These are phyloP conservation scores for Carpatolechia fugitivella DNA, from an alignment of 2,888 invertebrate species.

Conservation along the genomic window DNA sequence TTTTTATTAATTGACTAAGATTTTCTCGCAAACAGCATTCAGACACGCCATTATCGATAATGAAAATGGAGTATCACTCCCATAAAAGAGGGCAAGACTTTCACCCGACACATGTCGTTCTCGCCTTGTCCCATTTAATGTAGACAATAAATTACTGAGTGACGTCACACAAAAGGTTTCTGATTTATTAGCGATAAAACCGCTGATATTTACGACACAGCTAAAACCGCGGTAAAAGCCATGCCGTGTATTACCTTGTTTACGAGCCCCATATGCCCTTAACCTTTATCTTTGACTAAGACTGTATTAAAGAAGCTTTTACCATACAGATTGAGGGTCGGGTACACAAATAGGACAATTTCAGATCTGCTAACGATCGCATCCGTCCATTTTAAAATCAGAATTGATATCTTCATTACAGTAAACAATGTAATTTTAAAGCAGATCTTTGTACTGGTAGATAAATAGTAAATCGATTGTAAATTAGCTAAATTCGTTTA, in stretches of 20 bases:
- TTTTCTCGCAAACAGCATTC: too few relatives aligned
- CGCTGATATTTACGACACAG: slow-evolving; percentile 21
- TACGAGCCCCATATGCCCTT: slow-evolving; percentile 5
- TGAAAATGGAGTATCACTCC: neutral
- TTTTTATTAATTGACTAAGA: too few relatives aligned
- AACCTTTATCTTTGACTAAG: neutral
- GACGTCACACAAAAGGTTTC: slow-evolving; percentile 14
- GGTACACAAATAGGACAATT: too few relatives aligned
- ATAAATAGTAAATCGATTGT: too few relatives aligned
- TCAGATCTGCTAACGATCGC: too few relatives aligned
- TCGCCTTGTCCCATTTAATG: slow-evolving; percentile 2
- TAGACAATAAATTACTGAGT: slow-evolving; percentile 13
- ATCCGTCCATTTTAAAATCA: too few relatives aligned
- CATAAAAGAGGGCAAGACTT: neutral
- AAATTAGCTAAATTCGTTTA: too few relatives aligned
- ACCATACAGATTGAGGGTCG: too few relatives aligned
- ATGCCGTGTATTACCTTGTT: slow-evolving; percentile 16
- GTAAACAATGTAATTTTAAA: too few relatives aligned
- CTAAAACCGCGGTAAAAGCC: slow-evolving; percentile 19
- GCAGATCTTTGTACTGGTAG: too few relatives aligned
- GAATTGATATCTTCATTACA: too few relatives aligned
- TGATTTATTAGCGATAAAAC: slow-evolving; percentile 24
- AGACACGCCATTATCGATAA: too few relatives aligned
- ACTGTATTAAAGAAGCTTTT: neutral
- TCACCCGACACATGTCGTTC: neutral